These are phyloP conservation scores for Anniella stebbinsi DNA, from an alignment of 2,797 vertebrate species.

Conservation along the genomic window DNA sequence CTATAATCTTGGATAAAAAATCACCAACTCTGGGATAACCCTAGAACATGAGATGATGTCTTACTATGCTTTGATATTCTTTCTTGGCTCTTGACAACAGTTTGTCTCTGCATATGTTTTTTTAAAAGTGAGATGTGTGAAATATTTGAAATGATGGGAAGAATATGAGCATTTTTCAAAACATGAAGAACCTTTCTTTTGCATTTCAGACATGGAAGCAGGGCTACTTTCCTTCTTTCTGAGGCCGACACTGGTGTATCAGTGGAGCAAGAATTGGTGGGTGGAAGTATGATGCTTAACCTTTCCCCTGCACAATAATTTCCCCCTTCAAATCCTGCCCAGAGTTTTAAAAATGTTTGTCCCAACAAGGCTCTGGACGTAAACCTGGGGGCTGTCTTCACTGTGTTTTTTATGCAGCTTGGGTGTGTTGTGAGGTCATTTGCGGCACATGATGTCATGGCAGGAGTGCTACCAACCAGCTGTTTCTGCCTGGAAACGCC, in stretches of 20 bases:
- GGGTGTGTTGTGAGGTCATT: no score
- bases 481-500: no score
- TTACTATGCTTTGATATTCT: constrained; percentile 46
- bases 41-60: constrained; percentile 30
- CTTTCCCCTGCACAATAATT: not conserved
- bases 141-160: constrained; percentile 60
- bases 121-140: constrained; percentile 51
- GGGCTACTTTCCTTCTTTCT: not conserved
- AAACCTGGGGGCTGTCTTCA: no score
- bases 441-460: no score
- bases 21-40: constrained; percentile 20
- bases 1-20: constrained; percentile 64
- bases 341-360: not conserved
- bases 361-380: not conserved
- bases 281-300: not conserved
- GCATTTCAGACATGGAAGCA: not conserved
- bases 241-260: not conserved
- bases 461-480: no score
- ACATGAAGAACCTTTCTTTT: constrained; percentile 41
- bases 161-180: constrained; percentile 23
- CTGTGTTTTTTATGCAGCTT: no score
- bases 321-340: not conserved
- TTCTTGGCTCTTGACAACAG: constrained; percentile 32
- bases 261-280: not conserved
- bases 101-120: constrained; percentile 57